Base-by-base conservation (phyloP, 2,888 invertebrate genomes). In the Cyrtodaria siliqua region DNA sequence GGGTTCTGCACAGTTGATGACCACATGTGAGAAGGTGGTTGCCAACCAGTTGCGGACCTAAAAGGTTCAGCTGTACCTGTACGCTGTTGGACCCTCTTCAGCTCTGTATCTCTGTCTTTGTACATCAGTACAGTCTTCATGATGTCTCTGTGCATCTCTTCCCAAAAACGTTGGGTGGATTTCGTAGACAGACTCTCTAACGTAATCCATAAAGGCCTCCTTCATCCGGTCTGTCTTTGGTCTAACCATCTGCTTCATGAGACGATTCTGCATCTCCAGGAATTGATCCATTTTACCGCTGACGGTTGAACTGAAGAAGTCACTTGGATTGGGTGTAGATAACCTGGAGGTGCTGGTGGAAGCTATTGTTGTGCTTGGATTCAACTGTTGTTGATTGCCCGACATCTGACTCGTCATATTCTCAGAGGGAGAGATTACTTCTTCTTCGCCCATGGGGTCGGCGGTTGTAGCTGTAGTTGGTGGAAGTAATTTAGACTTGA, bases 61-160 rank as follows among this genome's bases (percentile, higher is more conserved):
- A n/a, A n/a, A n/a, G n/a, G n/a, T n/a, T n/a, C n/a, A 57, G 24
- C 57, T 40, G 40, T 57, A 38, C 3, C 18, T 44, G 44, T 44
- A 18, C 47, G 60, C 23, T 50, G 49, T 59, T 49, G 60, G 42
- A 9, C 42, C 40, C 40, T 40, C 24, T 55, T 63, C 57, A 62
- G 55, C 50, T 62, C 56, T 56, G 26, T 62, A 33, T 70, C 70
- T 55, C 57, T 70, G 38, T 70, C 70, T 55, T 63, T 56, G 47
- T 56, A 70, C 66, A 63, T 70, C 55, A 70, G 63, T n/a, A 70
- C 70, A 70, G 70, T 70, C 57, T 63, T 63, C 70, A 63, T 70
- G 52, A 63, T 63, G 63, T 49, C 57, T 56, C 40, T 38, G 40
- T 57, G 57, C 57, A 63, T 70, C n/a, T 70, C 56, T 47, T 70